Evolutionary conservation across 2,113 vertebrate species (phyloP).

Genomic region (Cromileptes altivelis): DNA sequence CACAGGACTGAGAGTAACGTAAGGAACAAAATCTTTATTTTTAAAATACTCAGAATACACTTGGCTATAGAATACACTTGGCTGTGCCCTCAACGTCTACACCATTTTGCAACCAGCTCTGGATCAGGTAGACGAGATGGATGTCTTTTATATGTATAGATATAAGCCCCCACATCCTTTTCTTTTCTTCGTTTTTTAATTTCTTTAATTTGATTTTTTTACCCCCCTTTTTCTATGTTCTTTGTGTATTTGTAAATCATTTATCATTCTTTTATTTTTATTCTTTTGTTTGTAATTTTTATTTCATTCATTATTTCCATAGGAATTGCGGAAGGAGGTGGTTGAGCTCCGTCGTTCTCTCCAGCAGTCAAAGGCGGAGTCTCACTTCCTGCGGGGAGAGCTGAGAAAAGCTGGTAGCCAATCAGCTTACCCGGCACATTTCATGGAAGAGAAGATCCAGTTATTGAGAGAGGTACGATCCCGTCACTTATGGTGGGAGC

Average conservation of each 20-base stretch:
- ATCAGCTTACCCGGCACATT: constrained; percentile 39
- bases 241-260: no score
- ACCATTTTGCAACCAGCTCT: no score
- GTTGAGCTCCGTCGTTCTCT: constrained; percentile 68
- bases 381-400: constrained; percentile 75
- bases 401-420: constrained; percentile 52
- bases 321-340: constrained; percentile 81
- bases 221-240: no score
- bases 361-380: constrained; percentile 77
- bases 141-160: no score
- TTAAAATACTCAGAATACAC: neutral
- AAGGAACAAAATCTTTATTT: constrained; percentile 23
- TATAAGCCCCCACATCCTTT: no score
- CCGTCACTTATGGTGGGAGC: neutral
- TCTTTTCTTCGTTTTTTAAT: no score
- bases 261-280: neutral
- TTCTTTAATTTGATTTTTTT: no score
- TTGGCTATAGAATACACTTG: no score
- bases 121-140: no score
- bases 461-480: constrained; percentile 78
- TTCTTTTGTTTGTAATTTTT: neutral
- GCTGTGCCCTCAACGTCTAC: no score
- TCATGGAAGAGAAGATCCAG: constrained; percentile 81
- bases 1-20: constrained; percentile 79
- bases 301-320: neutral